phyloP scores from a whole-genome alignment of 2,888 invertebrate species.

The Ochropacha duplaris region DNA sequence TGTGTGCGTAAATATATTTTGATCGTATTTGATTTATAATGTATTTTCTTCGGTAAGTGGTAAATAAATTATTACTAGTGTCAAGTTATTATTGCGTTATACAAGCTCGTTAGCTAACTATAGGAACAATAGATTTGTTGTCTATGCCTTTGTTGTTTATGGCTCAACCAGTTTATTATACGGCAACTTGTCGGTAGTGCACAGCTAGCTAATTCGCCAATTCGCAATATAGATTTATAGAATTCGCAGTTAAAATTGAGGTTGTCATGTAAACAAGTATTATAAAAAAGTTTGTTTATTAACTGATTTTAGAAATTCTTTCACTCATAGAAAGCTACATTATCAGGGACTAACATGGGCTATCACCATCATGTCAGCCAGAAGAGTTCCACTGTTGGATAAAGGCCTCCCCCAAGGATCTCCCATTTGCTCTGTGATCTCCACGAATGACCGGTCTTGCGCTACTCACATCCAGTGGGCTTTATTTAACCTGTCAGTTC shows the following conservation, averaged over 20 bases:
- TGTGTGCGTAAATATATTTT: neutral
- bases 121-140: slow-evolving; percentile 38
- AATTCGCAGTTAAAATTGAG: slow-evolving; percentile 6
- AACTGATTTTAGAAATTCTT: no score
- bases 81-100: slow-evolving; percentile 27
- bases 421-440: no score
- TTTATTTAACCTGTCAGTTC: no score
- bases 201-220: slow-evolving; percentile 26
- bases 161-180: slow-evolving; percentile 36
- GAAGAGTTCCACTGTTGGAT: no score
- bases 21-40: neutral
- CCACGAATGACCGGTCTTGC: no score
- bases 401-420: no score
- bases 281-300: no score
- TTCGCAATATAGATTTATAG: slow-evolving; percentile 13
- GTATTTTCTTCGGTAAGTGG: neutral
- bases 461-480: no score
- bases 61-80: slow-evolving; percentile 8
- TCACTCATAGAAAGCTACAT: no score
- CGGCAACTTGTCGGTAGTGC: slow-evolving; percentile 35
- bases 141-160: slow-evolving; percentile 40
- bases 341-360: no score
- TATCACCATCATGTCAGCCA: no score
- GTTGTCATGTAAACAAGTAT: neutral
- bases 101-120: slow-evolving; percentile 35